Evolutionary conservation across 2,113 vertebrate genomes (phyloP).

Genomic region (Lethenteron reissneri): DNA sequence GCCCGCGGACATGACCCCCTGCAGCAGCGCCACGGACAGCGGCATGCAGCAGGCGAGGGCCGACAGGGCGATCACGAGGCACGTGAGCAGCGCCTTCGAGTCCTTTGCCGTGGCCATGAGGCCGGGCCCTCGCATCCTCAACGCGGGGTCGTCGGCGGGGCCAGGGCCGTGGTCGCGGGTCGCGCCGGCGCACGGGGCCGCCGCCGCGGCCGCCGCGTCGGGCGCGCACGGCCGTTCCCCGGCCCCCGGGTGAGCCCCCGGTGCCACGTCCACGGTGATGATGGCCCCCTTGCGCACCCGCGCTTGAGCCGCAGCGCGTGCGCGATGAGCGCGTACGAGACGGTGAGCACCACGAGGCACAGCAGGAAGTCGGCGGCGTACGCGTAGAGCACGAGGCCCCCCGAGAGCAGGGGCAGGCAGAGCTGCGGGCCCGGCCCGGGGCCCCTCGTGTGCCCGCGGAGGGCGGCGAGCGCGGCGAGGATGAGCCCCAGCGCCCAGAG

Average conservation of each 20-base stretch:
- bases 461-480: constrained; percentile 50
- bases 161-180: constrained; percentile 26
- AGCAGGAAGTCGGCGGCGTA: constrained; percentile 70
- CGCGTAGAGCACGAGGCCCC: constrained; percentile 43
- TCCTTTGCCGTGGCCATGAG: constrained; percentile 29
- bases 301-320: constrained; percentile 58
- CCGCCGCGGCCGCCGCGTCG: constrained; percentile 51
- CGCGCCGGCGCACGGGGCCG: constrained; percentile 38
- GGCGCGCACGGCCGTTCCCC: constrained; percentile 37
- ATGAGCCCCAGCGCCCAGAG: constrained; percentile 80
- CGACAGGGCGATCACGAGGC: constrained; percentile 57
- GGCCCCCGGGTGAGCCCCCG: constrained; percentile 22
- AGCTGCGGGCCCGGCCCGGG: constrained; percentile 16
- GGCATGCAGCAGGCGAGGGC: constrained; percentile 65
- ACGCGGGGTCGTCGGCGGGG: constrained; percentile 12
- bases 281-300: constrained; percentile 41
- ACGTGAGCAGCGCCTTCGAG: constrained; percentile 63
- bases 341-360: constrained; percentile 55
- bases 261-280: constrained; percentile 30
- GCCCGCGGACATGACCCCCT: constrained; percentile 22
- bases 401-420: constrained; percentile 53
- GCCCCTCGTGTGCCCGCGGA: constrained; percentile 16
- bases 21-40: constrained; percentile 42
- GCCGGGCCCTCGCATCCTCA: too few relatives aligned
- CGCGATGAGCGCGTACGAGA: constrained; percentile 74